phyloP scores from a whole-genome alignment of 2,797 vertebrate genomes.

The Pseudochirops corinnae region DNA sequence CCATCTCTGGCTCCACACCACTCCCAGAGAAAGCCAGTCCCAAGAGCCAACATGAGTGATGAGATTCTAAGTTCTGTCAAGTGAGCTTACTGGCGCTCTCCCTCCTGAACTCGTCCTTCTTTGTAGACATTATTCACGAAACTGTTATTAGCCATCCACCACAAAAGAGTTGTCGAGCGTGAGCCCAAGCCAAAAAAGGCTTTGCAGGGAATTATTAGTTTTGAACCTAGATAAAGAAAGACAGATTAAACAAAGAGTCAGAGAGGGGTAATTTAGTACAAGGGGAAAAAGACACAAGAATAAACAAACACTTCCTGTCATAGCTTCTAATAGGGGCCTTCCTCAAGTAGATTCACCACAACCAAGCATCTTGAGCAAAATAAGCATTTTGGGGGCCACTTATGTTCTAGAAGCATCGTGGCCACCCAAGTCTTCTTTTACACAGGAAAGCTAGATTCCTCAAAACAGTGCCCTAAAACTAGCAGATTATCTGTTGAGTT shows the following conservation, averaged over 20 bases:
- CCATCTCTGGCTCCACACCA: neutral
- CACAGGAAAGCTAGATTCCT: neutral
- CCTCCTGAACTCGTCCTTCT: constrained; percentile 84
- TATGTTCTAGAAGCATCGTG: neutral
- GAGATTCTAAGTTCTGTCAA: no score
- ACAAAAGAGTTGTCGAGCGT: constrained; percentile 83
- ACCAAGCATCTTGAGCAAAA: neutral
- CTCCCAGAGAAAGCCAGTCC: neutral
- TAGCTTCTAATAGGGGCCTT: neutral
- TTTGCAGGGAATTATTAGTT: constrained; percentile 88
- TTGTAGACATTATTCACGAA: constrained; percentile 84
- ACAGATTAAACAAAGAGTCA: neutral
- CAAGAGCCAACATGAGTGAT: neutral
- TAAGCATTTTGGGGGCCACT: neutral
- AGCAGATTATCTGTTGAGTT: neutral
- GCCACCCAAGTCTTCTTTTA: neutral
- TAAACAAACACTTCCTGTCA: neutral
- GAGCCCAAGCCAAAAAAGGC: constrained; percentile 87
- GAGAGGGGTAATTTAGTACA: neutral
- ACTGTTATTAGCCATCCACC: constrained; percentile 90
- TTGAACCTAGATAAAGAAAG: constrained; percentile 86
- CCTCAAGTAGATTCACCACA: neutral
- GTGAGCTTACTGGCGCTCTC: constrained; percentile 86
- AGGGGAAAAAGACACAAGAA: neutral
- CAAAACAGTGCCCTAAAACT: neutral